Evolutionary conservation across 2,113 vertebrate species (phyloP).

Genomic region (Sander lucioperca): DNA sequence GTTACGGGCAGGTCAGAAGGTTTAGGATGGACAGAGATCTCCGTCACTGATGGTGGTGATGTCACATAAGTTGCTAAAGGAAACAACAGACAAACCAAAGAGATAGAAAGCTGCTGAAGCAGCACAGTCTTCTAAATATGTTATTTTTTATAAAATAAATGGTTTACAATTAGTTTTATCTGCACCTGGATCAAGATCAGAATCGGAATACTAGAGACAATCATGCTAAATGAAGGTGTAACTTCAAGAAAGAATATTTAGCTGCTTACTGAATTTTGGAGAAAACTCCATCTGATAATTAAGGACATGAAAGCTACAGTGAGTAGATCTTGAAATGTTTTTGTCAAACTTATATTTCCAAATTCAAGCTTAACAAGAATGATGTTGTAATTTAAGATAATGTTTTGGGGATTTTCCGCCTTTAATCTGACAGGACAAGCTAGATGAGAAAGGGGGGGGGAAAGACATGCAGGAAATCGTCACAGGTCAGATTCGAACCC

Average conservation of each 20-base stretch:
- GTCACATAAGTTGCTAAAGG: conserved; percentile 13
- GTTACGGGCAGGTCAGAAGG: background rate
- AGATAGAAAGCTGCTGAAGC: background rate
- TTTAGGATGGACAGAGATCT: background rate
- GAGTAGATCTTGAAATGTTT: background rate
- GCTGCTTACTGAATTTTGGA: too few relatives aligned
- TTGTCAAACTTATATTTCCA: too few relatives aligned
- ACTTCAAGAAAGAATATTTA: background rate
- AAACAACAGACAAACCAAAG: background rate
- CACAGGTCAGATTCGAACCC: too few relatives aligned
- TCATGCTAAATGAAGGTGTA: background rate
- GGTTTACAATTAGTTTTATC: background rate
- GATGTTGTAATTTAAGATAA: too few relatives aligned
- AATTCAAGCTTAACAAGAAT: too few relatives aligned
- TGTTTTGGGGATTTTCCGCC: too few relatives aligned
- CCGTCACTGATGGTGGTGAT: background rate
- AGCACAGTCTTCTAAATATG: conserved; percentile 4
- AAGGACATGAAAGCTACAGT: background rate
- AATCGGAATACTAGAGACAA: background rate
- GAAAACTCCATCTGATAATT: background rate
- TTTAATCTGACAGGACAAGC: too few relatives aligned
- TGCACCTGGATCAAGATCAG: background rate
- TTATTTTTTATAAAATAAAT: background rate
- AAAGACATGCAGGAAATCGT: too few relatives aligned
- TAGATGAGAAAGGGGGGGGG: too few relatives aligned